Evolutionary conservation across 2,797 vertebrate species (phyloP), one percentile per base, ranked within the genome.

Genomic region (Cephalopachus bancanus): DNA sequence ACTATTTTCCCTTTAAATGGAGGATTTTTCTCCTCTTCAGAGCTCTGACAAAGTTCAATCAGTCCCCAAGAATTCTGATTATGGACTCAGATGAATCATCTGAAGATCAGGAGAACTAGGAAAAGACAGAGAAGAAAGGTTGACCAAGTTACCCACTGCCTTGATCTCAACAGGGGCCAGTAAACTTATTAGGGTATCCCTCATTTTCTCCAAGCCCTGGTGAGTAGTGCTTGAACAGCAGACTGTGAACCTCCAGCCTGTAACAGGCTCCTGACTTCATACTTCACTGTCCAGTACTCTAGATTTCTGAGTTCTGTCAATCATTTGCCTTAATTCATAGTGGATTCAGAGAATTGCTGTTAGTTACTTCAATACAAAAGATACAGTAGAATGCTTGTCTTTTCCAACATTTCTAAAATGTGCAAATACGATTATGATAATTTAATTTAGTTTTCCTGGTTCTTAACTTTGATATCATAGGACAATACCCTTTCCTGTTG

Each of bases 161-260:
- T 96, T 97, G 22, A 92, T 96, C 95, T 91, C 92, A 28, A 0
- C 9, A 16, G 91, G 74, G 49, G 79, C 44, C 84, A 62, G 17
- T 79, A 88, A 62, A 75, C n/a, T 14, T 44, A 44, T 55, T 94
- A 80, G 33, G 24, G 1, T 0, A 53, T n/a, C 22, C 49, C 51
- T 80, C 37, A 24, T 83, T 96, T 88, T 59, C 26, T 94, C 62
- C 89, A 55, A 86, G 11, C 33, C 65, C 69, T 65, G 10, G 28
- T 85, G 37, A 83, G 64, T 19, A 44, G 1, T 79, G 49, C 24
- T 37, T 49, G 26, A 92, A 37, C 74, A 7, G 24, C 10, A 60
- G 51, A 33, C 93, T 51, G 30, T n/a, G 93, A 64, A 95, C 6
- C 89, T 91, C 83, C 71, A 24, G 49, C 20, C 60, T 64, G 3